Base-by-base conservation (phyloP, 1,140 invertebrate genomes). In the Ostrea edulis region DNA sequence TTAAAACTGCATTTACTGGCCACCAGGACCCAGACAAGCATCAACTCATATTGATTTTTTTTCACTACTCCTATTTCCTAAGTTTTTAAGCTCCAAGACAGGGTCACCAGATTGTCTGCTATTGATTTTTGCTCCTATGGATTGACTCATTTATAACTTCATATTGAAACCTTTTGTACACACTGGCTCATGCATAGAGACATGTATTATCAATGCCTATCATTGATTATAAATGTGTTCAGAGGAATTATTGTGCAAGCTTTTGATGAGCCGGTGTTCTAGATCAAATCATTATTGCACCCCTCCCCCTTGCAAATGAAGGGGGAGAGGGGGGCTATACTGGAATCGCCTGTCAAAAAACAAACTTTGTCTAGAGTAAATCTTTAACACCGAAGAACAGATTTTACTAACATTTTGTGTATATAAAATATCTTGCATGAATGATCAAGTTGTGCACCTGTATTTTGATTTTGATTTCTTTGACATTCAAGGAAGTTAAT, bases 21-120 rank as follows among this genome's bases (percentile, higher is more conserved):
- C 25, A 25, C 25, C 9, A 35, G 29, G 68, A 8, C 68, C 68
- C 68, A 77, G 68, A 77, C 68, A 14, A 14, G 68, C 25, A 77
- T 77, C 68, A 77, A 17, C 25, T n/a, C n/a, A 8, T 62, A 77
- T 77, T 77, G 68, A 77, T 77, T 77, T 77, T 77, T 25, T 77
- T 77, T 77, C n/a, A 8, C 54, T 62, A 5, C 55, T n/a, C 12
- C 68, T 77, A 77, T 14, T 77, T 29, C 12, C 29, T 77, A 12
- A 35, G 9, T 35, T 77, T 71, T 77, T 77, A 14, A 14, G 22
- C 68, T 77, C 68, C 11, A 29, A 77, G 68, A 25, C 68, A 77
- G 22, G 68, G 68, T 77, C 68, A 77, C 14, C 29, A 35, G 68
- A 29, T 77, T 77, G 68, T 35, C 68, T 77, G 68, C 68, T 35